Percentiles rank a stretch among this genome's conserved stretches.
phyloP scores from a whole-genome alignment of 2,888 invertebrate species.

The Acanthosoma haemorrhoidale region DNA sequence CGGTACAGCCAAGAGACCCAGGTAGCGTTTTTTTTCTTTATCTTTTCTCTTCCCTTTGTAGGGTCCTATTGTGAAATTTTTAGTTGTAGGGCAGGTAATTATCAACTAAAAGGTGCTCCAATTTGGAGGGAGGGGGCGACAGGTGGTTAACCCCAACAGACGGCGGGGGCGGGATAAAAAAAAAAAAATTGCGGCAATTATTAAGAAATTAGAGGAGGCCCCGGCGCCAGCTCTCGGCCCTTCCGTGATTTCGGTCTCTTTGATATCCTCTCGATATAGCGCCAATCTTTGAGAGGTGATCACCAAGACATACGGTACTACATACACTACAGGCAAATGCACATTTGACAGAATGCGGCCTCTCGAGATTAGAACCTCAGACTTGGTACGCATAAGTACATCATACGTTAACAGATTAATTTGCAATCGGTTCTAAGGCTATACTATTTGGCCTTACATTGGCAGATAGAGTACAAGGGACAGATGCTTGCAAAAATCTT shows the following conservation, averaged over 20 bases:
- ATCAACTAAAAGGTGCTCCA: not conserved
- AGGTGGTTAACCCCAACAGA: conserved; percentile 26
- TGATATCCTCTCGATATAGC: not conserved
- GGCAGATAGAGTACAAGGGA: too few species aligned
- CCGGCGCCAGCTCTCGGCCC: not conserved
- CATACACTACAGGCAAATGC: too few species aligned
- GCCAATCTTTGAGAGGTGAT: too few species aligned
- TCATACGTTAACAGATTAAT: too few species aligned
- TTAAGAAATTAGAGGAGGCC: conserved; percentile 16
- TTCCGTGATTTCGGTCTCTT: conserved; percentile 16
- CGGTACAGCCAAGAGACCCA: not conserved
- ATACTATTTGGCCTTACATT: too few species aligned
- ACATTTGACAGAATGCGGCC: too few species aligned
- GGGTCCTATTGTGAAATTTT: not conserved
- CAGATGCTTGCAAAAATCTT: too few species aligned
- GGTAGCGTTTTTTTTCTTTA: not conserved
- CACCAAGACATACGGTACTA: too few species aligned
- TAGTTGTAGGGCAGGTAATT: not conserved
- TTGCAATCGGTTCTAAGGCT: too few species aligned
- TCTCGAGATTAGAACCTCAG: too few species aligned
- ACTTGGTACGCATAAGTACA: too few species aligned
- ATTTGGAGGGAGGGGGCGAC: conserved; percentile 6
- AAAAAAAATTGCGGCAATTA: not conserved
- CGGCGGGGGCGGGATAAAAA: not conserved
- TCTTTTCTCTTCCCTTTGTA: not conserved